Base-by-base conservation (phyloP, 1,140 invertebrate genomes). In the Pararge aegeria region DNA sequence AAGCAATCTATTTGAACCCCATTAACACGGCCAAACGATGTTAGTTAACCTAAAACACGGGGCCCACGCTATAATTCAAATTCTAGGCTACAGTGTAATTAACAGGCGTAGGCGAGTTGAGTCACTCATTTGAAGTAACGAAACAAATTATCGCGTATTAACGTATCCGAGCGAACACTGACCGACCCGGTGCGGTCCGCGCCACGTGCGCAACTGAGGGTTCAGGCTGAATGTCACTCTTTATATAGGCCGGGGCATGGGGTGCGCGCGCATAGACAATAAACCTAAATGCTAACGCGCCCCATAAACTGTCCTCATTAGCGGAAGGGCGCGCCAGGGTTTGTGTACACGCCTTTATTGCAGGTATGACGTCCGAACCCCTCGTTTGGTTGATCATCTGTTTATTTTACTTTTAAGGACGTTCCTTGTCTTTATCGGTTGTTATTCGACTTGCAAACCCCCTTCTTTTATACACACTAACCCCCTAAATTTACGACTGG, bases 251-350 rank as follows among this genome's bases (percentile, higher is more conserved):
- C 30, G 44, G 4, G 49, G 51, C 57, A 68, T 72, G 68, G 78
- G 75, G 73, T 88, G 85, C 85, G 85, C 85, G 83, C 85, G 85
- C 85, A 87, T 30, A 68, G 59, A 76, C 75, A 78, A 82, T 84
- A 85, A 79, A 80, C 61, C 74, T 80, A 80, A 81, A 84, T 79
- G 76, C 75, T 73, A 79, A 68, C 78, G 65, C 62, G 67, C 81
- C 82, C 81, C 74, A 85, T 85, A 88, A 85, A 86, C 69, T 76
- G 74, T 70, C 79, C 85, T 88, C 83, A 86, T 88, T 88, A 88
- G 78, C 58, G 73, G 78, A 83, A 85, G 82, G 84, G 84, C 79
- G 84, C 76, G 78, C 61, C 82, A 60, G 61, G 73, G 71, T 78
- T 71, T 81, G 78, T 79, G 74, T 69, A 84, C 79, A 85, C 73